Conservation (phyloP, 2,888 invertebrate genomes). For the Oxytorus armatus region DNA sequence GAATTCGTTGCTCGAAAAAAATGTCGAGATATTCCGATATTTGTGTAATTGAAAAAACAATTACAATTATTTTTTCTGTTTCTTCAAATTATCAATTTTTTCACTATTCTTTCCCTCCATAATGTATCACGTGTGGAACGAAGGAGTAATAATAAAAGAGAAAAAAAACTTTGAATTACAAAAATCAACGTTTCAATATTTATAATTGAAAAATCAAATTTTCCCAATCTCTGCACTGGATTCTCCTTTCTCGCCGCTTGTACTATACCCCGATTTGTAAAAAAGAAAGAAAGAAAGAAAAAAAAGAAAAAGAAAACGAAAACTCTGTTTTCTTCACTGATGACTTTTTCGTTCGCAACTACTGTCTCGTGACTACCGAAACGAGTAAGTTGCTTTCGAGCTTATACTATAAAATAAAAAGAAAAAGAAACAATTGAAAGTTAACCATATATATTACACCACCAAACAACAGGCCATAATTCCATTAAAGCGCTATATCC, state of each 20-base stretch:
- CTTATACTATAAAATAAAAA: constrained; percentile 75
- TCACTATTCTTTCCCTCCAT: too few relatives aligned
- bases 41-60: neutral
- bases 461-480: constrained; percentile 69
- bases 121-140: too few relatives aligned
- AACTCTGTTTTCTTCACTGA: constrained; percentile 29
- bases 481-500: constrained; percentile 69
- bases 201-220: constrained; percentile 26
- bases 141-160: too few relatives aligned
- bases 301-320: constrained; percentile 8
- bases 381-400: constrained; percentile 77
- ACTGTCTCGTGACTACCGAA: constrained; percentile 58
- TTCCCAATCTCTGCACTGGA: constrained; percentile 1
- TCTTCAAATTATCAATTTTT: too few relatives aligned
- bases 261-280: constrained; percentile 48
- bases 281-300: constrained; percentile 6
- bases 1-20: too few relatives aligned
- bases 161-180: too few relatives aligned
- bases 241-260: constrained; percentile 44
- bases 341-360: constrained; percentile 50
- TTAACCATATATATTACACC: constrained; percentile 71
- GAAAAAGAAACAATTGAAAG: constrained; percentile 73
- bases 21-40: neutral
- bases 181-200: neutral
- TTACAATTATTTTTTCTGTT: neutral